phyloP scores from a whole-genome alignment of 2,888 invertebrate genomes.

The Acanthococcus lagerstroemiae region DNA sequence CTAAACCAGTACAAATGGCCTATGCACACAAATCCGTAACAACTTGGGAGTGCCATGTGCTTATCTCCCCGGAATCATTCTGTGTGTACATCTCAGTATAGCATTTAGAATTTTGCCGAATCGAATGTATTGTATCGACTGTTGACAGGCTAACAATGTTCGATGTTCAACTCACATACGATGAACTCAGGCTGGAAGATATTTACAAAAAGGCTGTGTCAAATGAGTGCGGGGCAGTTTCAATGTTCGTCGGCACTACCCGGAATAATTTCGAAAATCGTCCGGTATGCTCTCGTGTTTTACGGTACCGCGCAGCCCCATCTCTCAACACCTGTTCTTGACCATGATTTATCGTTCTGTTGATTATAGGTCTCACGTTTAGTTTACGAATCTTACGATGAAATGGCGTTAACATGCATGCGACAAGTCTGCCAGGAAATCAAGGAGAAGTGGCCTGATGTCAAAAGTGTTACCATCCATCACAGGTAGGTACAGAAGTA shows the following conservation, averaged over 20 bases:
- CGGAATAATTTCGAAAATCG: conserved; percentile 62
- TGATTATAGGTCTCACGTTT: conserved; percentile 60
- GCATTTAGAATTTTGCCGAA: too few relatives aligned
- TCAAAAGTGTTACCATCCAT: conserved; percentile 72
- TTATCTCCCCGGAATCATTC: too few relatives aligned
- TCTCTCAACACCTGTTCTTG: not conserved
- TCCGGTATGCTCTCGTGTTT: too few relatives aligned
- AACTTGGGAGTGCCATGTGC: too few relatives aligned
- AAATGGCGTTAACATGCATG: conserved; percentile 81
- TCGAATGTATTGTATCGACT: too few relatives aligned
- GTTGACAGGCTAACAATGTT: too few relatives aligned
- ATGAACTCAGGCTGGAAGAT: conserved; percentile 53
- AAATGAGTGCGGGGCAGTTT: conserved; percentile 74
- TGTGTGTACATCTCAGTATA: too few relatives aligned
- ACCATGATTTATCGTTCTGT: not conserved
- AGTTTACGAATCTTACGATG: conserved; percentile 87
- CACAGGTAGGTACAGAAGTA: conserved; percentile 68
- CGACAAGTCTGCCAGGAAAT: conserved; percentile 63
- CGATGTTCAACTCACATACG: conserved; percentile 21
- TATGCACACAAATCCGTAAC: too few relatives aligned
- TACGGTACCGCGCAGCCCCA: too few relatives aligned
- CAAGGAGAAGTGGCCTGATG: conserved; percentile 59
- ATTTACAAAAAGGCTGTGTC: conserved; percentile 57
- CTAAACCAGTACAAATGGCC: too few relatives aligned
- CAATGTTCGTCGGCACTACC: conserved; percentile 81